Evolutionary conservation across 1,140 invertebrate species (phyloP), one percentile per base, ranked within the genome.

Genomic region (Oppia nitens): DNA sequence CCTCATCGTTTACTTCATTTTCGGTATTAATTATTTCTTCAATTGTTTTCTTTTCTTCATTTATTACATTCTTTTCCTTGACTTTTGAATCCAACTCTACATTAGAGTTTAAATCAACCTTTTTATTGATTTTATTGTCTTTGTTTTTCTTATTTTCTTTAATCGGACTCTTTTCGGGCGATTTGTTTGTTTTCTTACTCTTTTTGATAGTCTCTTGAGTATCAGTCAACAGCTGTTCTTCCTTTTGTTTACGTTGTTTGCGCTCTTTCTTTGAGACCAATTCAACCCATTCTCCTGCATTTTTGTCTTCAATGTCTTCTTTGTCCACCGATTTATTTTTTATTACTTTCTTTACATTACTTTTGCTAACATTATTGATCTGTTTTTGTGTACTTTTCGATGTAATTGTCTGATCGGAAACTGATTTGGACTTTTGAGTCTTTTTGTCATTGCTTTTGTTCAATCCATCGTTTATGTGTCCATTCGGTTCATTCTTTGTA

Each of bases 191-290:
- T 40, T 6, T 9, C 17, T 40, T 40, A 40, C 6, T 40, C 17
- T 40, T 40, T 6, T 9, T 17, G 17, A 9, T 40, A 9, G 32
- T 40, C 17, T 40, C 32, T 17, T 40, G 32, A 6, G 17, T 6
- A 6, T 40, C 32, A 40, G 6, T 40, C 32, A 40, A 40, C 32
- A 40, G 6, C 32, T 40, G 32, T 32, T 63, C 62, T 21, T 63
- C 59, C 25, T 63, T 63, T 40, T 40, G 32, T 32, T 58, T 57
- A 26, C 59, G 51, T 29, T 55, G 57, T 54, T 63, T 63, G 25
- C 50, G 53, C 58, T 55, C 62, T 52, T 63, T 63, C 40, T 60
- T 63, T n/a, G 62, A 63, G 17, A 63, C 14, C 1, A 58, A 26
- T 21, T 63, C 55, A 3, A 60, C 59, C 62, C 62, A 63, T 6